Percentiles rank a stretch among this genome's conserved stretches.
phyloP scores from a whole-genome alignment of 2,113 vertebrate genomes.

The Terrapene triunguis region DNA sequence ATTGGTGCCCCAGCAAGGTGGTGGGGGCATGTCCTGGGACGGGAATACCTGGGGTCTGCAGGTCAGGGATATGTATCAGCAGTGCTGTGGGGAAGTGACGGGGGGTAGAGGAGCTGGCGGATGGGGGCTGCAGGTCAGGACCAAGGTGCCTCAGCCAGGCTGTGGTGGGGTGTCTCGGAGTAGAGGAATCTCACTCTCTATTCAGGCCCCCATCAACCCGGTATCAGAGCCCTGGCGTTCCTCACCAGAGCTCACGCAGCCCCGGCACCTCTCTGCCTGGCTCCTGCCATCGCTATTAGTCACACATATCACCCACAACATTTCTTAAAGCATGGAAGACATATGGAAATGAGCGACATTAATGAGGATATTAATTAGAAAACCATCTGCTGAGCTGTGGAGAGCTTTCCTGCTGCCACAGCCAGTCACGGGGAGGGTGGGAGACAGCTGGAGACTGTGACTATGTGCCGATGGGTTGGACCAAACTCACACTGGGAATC shows the following conservation, averaged over 20 bases:
- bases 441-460: neutral
- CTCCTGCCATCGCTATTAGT: constrained; percentile 2
- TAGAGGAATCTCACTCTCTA: neutral
- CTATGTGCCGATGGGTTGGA: neutral
- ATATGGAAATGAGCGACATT: constrained; percentile 64
- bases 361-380: constrained; percentile 61
- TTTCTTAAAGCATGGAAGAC: constrained; percentile 33
- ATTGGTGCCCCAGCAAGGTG: neutral
- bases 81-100: neutral
- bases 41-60: neutral
- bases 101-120: neutral
- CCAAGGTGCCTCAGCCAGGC: neutral
- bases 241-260: neutral
- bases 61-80: neutral
- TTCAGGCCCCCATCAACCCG: accelerated
- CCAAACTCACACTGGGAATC: neutral
- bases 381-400: constrained; percentile 49
- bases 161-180: neutral
- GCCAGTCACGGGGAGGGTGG: neutral
- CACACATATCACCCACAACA: constrained; percentile 65
- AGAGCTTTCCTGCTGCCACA: neutral
- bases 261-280: neutral
- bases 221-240: neutral
- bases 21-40: neutral
- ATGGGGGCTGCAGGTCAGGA: neutral